Base-by-base conservation (phyloP, 2,888 invertebrate genomes). In the Noctua pronuba region DNA sequence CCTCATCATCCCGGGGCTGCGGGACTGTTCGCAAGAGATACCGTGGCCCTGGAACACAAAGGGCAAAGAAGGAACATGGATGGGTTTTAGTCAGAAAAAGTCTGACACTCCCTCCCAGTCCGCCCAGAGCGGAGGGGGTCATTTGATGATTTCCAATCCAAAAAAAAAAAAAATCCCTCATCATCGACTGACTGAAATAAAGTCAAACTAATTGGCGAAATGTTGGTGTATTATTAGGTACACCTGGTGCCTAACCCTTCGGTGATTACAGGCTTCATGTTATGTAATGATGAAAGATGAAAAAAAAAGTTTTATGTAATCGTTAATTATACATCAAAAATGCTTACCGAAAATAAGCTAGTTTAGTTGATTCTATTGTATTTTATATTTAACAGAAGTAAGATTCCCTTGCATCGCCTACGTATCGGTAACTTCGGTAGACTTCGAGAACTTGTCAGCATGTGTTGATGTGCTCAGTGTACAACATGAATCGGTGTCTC, bases 321-420 rank as follows among this genome's bases (percentile, higher is more conserved):
- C 1, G 2, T 0, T n/a, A 55, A 13, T 58, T 28, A 28, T 16
- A 2, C 28, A 58, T 31, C 8, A 18, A 31, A 28, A 18, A 60
- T 28, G 28, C 18, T 58, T 28, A 7, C 2, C 18, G 11, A 28
- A 4, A 16, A 28, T 28, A 58, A 58, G 28, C 2, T 58, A 28
- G 58, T 58, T 58, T 28, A 7, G 2, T 31, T 60, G 8, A 60
- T 31, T 31, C 21, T 31, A 10, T 60, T 31, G 60, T 60, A 5
- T 35, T 79, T 80, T 0, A n/a, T 31, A 21, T 60, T 66, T 94
- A 93, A 7, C 93, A 93, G 97, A 97, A 82, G 97, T 98, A 24
- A 96, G 97, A 86, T 98, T 97, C 92, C 98, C 98, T 0, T 97
- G 97, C 69, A 94, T 98, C 49, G 97, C 97, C 0, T 96, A 97